Evolutionary conservation across 2,797 vertebrate genomes (phyloP).

Genomic region (Sebastes oblongus): DNA sequence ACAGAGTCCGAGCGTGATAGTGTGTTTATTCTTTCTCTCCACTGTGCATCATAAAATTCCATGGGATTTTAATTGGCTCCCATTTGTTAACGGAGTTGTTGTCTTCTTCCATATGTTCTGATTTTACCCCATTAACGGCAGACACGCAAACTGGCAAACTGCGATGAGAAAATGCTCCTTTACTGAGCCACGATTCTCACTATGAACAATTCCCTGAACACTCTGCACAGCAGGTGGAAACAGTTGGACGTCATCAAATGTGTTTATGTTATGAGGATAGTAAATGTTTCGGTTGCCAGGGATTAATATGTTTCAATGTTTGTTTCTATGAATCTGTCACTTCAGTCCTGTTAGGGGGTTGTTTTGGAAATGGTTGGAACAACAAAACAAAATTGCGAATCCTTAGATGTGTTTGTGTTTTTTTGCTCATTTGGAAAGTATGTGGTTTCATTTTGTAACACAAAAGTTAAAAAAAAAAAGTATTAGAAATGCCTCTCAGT

Average conservation of each 20-base stretch:
- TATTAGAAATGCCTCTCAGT: neutral
- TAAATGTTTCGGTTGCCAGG: conserved; percentile 14
- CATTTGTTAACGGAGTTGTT: conserved; percentile 11
- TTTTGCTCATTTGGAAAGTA: neutral
- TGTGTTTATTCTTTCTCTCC: conserved; percentile 3
- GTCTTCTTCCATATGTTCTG: conserved; percentile 27
- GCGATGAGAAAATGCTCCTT: conserved; percentile 12
- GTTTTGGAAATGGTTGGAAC: conserved; percentile 1
- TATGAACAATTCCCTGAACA: conserved; percentile 7
- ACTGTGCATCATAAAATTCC: conserved; percentile 6
- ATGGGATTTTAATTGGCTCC: conserved; percentile 16
- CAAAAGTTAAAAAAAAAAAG: no score
- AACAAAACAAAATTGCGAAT: neutral
- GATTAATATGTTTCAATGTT: conserved; percentile 6
- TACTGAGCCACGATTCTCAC: conserved; percentile 13
- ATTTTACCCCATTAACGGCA: conserved; percentile 18
- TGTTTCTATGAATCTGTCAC: conserved; percentile 29
- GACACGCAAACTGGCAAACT: conserved; percentile 8
- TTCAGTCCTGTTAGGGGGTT: neutral
- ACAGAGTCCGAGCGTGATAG: neutral
- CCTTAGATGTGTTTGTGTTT: neutral
- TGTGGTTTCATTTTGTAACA: neutral
- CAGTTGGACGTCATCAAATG: conserved; percentile 30
- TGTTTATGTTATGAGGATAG: conserved; percentile 30
- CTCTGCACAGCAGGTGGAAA: conserved; percentile 43